Base-by-base conservation (phyloP, 2,888 invertebrate genomes). In the Micropterix aruncella region DNA sequence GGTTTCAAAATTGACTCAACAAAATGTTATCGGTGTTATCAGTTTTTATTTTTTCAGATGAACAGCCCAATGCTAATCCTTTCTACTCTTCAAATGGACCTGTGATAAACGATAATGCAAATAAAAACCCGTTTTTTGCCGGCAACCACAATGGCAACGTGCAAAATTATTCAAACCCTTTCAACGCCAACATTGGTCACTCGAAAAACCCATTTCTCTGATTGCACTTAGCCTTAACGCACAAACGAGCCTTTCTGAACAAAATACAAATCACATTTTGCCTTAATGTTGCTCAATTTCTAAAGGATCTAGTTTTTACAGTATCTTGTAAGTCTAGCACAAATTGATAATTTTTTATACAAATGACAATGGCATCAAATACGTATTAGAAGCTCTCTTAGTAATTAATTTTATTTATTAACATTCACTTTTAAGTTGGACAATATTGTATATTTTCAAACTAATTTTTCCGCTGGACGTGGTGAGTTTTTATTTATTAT, bases 381-480 rank as follows among this genome's bases (percentile, higher is more conserved):
- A 27, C 12, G 27, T 27, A 27, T 27, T 27, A 27, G 27, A 27
- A 5, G 27, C 27, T 27, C 27, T 27, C 27, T 27, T 27, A 27
- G 12, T 5, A 7, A 27, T 7, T 27, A 27, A 7, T 7, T 27
- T 27, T 7, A 27, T 12, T 27, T 27, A 27, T 27, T 27, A 27
- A 27, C 27, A 27, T 27, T 27, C 27, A 7, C 5, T 12, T 7
- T 27, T 27, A 27, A 27, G 27, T 27, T 12, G 27, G 27, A 27
- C 27, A 27, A 5, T 27, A 27, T 27, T 7, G 12, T 27, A 27
- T 27, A 27, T 27, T 27, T 27, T 5, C 5, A 27, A 7, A 27
- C 12, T 27, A 7, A 7, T 27, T 27, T 27, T 27, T 17, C 42
- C n/a, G 17, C 50, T 16, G 52, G 42, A 53, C 67, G 65, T 36